A percentile compares a stretch with the other conserved stretches of the same genome.
Evolutionary conservation across 1,140 invertebrate species (phyloP).

Genomic region (Teleogryllus occipitalis): DNA sequence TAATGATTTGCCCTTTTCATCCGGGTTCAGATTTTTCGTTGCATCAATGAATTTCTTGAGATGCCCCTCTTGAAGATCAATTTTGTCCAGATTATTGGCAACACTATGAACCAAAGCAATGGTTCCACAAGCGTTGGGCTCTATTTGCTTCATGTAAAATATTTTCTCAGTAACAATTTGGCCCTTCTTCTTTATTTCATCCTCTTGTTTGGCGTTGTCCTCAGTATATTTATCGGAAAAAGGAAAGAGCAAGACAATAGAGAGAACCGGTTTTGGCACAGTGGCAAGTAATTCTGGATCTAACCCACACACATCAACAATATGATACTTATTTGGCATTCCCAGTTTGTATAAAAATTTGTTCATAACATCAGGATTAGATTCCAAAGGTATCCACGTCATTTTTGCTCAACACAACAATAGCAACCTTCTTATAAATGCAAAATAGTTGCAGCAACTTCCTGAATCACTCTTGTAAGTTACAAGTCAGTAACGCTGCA

Average conservation of each 20-base stretch:
- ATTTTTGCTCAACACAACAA: conserved; percentile 25
- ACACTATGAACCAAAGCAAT: conserved; percentile 83
- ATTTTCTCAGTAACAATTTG: conserved; percentile 53
- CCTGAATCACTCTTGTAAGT: too few species aligned
- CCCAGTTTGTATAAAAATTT: conserved; percentile 78
- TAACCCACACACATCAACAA: conserved; percentile 83
- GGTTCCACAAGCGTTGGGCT: conserved; percentile 93
- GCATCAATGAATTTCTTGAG: conserved; percentile 72
- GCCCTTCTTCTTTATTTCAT: conserved; percentile 50
- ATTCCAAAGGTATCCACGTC: conserved; percentile 76
- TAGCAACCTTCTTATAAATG: too few species aligned
- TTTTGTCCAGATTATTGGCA: conserved; percentile 65
- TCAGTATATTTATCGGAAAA: conserved; percentile 62
- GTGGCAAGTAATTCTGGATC: conserved; percentile 74
- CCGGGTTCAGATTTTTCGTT: conserved; percentile 55
- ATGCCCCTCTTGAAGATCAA: conserved; percentile 59
- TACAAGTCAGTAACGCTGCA: too few species aligned
- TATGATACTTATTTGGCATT: conserved; percentile 66
- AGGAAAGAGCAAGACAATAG: conserved; percentile 83
- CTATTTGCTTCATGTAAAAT: conserved; percentile 86
- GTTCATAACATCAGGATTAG: conserved; percentile 73
- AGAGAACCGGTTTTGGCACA: conserved; percentile 74
- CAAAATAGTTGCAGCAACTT: too few species aligned
- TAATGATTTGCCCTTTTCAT: conserved; percentile 64
- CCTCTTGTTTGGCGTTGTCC: conserved; percentile 52